Evolutionary conservation across 2,888 invertebrate genomes (phyloP).

Genomic region (Phortica okadai): DNA sequence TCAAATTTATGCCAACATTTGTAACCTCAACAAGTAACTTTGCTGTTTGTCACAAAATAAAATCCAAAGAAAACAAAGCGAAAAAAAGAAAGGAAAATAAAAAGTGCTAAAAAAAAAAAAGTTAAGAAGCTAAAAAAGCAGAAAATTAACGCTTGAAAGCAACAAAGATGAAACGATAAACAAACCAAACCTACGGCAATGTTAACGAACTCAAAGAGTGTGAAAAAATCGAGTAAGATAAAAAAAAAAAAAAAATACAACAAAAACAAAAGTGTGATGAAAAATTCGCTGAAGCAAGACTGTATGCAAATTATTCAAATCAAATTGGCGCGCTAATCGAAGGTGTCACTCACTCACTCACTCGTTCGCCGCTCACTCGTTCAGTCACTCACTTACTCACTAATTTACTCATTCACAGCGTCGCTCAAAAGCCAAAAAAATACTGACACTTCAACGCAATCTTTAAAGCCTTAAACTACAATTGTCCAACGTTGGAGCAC

Average conservation of each 20-base stretch:
- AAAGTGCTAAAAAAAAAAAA: conserved; percentile 3
- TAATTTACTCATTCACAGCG: conserved; percentile 36
- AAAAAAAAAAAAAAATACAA: conserved; percentile 33
- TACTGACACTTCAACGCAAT: not conserved
- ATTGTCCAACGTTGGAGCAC: not conserved
- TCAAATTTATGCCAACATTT: not conserved
- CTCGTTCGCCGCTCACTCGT: not conserved
- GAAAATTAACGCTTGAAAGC: not conserved
- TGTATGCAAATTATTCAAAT: conserved; percentile 58
- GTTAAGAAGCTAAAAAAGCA: not conserved
- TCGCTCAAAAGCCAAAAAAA: conserved; percentile 35
- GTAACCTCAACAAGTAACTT: not conserved
- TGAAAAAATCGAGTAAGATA: not conserved
- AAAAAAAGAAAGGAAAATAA: not conserved
- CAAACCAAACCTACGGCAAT: conserved; percentile 57
- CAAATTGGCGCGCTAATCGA: conserved; percentile 56
- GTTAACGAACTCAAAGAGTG: conserved; percentile 56
- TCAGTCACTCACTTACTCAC: conserved; percentile 6
- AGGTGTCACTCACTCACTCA: conserved; percentile 65
- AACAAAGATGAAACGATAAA: conserved; percentile 20
- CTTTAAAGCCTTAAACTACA: not conserved
- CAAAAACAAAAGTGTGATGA: conserved; percentile 29
- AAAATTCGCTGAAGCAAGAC: conserved; percentile 46
- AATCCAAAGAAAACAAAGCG: not conserved
- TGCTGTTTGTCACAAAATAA: not conserved